A percentile compares a stretch with the other conserved stretches of the same genome.
phyloP scores from a whole-genome alignment of 2,888 invertebrate genomes.

The Dasysyrphus tricinctus region DNA sequence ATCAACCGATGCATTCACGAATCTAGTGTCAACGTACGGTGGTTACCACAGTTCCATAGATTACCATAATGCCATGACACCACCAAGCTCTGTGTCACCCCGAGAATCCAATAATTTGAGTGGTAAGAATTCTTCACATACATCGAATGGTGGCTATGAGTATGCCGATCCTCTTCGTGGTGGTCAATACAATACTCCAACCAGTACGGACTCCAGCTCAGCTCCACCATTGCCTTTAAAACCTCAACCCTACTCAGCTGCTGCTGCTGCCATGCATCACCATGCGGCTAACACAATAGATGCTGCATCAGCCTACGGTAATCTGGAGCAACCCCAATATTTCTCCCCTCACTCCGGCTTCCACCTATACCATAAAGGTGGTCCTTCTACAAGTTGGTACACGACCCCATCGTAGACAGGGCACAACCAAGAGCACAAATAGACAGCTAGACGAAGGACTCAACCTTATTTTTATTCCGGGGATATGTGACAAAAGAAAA shows the following conservation, averaged over 20 bases:
- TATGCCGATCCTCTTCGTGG: conserved; percentile 87
- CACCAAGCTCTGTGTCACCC: conserved; percentile 98
- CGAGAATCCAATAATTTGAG: conserved; percentile 90
- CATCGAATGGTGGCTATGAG: conserved; percentile 84
- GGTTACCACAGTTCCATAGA: conserved; percentile 89
- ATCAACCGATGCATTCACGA: conserved; percentile 85
- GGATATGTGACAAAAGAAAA: conserved; percentile 36
- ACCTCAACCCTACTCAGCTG: conserved; percentile 93
- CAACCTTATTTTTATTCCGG: conserved; percentile 46
- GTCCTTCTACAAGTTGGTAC: conserved; percentile 91
- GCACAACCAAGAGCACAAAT: background rate
- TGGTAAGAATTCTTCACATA: conserved; percentile 79
- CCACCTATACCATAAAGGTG: conserved; percentile 92
- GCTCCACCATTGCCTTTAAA: conserved; percentile 91
- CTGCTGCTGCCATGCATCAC: conserved; percentile 87
- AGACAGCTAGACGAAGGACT: conserved; percentile 46
- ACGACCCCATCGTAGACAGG: conserved; percentile 88
- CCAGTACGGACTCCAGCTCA: conserved; percentile 85
- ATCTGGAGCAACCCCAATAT: conserved; percentile 92
- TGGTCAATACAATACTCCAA: conserved; percentile 80
- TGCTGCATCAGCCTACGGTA: conserved; percentile 86
- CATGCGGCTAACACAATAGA: conserved; percentile 85
- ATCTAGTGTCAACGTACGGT: conserved; percentile 85
- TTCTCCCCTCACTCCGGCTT: conserved; percentile 93
- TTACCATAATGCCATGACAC: conserved; percentile 97